Base-by-base conservation (phyloP, 1,140 invertebrate genomes). In the Leptonema lineaticorne region DNA sequence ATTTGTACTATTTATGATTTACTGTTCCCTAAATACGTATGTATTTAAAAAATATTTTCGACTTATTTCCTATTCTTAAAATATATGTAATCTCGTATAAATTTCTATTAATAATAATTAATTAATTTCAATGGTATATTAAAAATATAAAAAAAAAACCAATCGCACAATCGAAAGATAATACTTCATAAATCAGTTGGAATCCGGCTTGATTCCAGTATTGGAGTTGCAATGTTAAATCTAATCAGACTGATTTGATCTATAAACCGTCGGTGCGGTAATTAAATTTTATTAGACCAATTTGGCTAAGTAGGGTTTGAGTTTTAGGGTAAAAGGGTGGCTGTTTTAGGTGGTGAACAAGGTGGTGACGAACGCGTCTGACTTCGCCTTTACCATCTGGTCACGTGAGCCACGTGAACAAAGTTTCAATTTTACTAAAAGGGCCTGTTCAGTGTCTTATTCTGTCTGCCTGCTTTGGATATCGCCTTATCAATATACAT, bases 381-480 rank as follows among this genome's bases (percentile, higher is more conserved):
- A 66, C 67, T 53, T 59, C 53, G 20, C 62, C 50, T 48, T 62
- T 41, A 67, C 46, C 69, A 68, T 53, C 69, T 68, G 69, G 66
- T 71, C 69, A 70, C 62, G 53, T 30, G 11, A 16, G n/a, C n/a
- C n/a, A n/a, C 26, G 53, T 28, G 41, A 81, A 81, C 81, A 82
- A 83, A 83, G 77, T 83, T 83, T 83, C 81, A 83, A 83, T 83
- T 82, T 80, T 76, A 81, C 81, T 83, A 83, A 83, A 83, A 82
- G 81, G 81, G 81, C 77, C 81, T 83, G 81, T 79, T 82, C 80
- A 82, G 78, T 82, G 78, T 83, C 81, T 82, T 76, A 53, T 78
- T 76, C 79, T 82, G 81, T 81, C 81, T 80, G 77, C 77, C 81
- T 80, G 77, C 77, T 78, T 79, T 81, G 79, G 80, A 79, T 83